Evolutionary conservation across 2,888 invertebrate genomes (phyloP), one percentile per base, ranked within the genome.

Genomic region (Emmelina monodactyla): DNA sequence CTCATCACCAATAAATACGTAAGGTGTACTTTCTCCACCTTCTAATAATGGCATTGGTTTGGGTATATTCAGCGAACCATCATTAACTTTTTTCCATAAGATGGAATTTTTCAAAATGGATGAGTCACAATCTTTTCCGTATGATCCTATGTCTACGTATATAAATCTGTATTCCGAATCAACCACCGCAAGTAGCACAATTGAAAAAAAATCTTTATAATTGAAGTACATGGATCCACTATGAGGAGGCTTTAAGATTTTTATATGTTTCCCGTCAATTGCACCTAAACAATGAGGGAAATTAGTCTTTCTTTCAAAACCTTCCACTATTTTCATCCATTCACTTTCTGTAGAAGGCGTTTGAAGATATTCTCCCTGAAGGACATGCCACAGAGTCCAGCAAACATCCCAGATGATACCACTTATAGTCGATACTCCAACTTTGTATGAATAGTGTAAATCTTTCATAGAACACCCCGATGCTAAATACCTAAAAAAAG

Each of bases 1-100:
- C n/a, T n/a, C n/a, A n/a, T n/a, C n/a, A n/a, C n/a, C n/a, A n/a
- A n/a, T n/a, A n/a, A n/a, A n/a, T n/a, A n/a, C n/a, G n/a, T n/a
- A n/a, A n/a, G n/a, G n/a, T n/a, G n/a, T n/a, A n/a, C n/a, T n/a
- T n/a, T 19, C 19, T 19, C 19, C 19, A 9, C 40, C 39, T 36
- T 44, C 44, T 38, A 34, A 39, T 41, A 44, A 42, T 37, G 44
- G 42, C 38, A 11, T 39, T 42, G 47, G 43, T 39, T 39, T 44
- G 37, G 45, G 45, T 45, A 43, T 39, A 40, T 40, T 38, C 38
- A 46, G 16, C 35, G 32, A 35, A 38, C 37, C 35, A 37, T 44
- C 35, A 36, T 40, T 34, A 39, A 41, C 12, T 42, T 37, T 40
- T 38, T 42, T 41, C 40, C 38, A 39, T 22, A 44, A 44, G n/a